Evolutionary conservation across 2,888 invertebrate species (phyloP), one percentile per base, ranked within the genome.

Genomic region (Cheilosia variabilis): DNA sequence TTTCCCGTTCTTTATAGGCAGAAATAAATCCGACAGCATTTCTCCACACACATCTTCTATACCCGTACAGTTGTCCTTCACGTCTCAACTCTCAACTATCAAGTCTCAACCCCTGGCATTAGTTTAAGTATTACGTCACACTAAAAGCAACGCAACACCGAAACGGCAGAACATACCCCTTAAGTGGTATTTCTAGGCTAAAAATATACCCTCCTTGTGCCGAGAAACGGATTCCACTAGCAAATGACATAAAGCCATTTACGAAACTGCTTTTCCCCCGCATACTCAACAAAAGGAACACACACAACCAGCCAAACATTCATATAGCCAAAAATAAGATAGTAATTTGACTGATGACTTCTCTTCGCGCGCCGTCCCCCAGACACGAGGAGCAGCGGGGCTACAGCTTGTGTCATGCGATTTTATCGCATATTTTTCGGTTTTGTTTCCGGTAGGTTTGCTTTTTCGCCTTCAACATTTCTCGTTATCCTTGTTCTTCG

Each of bases 291-390:
- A 57, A 43, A 43, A 50, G 27, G 4, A 27, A 58, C 47, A 72
- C 71, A 66, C 53, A 65, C 55, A 69, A 60, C 37, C 43, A 52
- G 55, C 53, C 53, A 47, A 31, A 15, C 60, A 84, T 80, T 84
- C 75, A 75, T 84, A 76, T 71, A 72, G 55, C 81, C 86, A 72
- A 81, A 86, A 86, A 86, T 81, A 86, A 86, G 86, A 86, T 86
- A 86, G 86, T 86, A 87, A 88, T 88, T 88, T 88, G 88, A 88
- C 88, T 88, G 88, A 88, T 88, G 88, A 88, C 86, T 88, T 84
- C 78, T 86, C 84, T 77, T 80, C 69, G 31, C 31, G 31, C 31
- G 45, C 71, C 71, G 62, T 66, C 58, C 31, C 37, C 31, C 52
- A 50, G 63, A 65, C 68, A 9, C 31, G 31, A 31, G 31, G 58